Conservation (phyloP, 2,888 invertebrate genomes). For the Arge pagana region DNA sequence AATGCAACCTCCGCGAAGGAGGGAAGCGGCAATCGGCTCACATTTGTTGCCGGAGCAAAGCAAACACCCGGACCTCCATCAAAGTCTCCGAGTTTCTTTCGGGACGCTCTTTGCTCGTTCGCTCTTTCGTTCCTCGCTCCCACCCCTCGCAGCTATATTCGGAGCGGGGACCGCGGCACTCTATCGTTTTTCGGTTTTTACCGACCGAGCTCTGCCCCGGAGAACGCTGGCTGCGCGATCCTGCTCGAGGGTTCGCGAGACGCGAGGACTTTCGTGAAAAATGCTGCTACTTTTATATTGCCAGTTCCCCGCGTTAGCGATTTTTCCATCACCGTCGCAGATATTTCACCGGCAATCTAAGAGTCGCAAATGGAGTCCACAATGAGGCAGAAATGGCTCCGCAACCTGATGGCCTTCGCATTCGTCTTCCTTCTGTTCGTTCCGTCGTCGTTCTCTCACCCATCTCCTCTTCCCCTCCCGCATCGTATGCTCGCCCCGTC, state of each 20-base stretch:
- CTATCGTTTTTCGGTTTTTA: constrained; percentile 54
- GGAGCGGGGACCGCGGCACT: constrained; percentile 33
- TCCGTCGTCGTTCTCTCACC: constrained; percentile 23
- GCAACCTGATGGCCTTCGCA: constrained; percentile 50
- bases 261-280: constrained; percentile 43
- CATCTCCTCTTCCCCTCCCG: constrained; percentile 32
- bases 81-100: constrained; percentile 54
- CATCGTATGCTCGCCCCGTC: constrained; percentile 30
- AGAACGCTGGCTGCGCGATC: constrained; percentile 6
- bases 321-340: constrained; percentile 56
- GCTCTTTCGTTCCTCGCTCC: too few relatives aligned
- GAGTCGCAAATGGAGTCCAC: constrained; percentile 58
- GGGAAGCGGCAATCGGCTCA: constrained; percentile 39
- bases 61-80: constrained; percentile 49
- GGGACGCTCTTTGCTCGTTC: constrained; percentile 36
- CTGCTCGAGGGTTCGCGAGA: constrained; percentile 21
- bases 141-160: constrained; percentile 39
- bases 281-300: constrained; percentile 56
- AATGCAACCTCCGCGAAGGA: constrained; percentile 17
- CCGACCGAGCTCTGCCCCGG: constrained; percentile 27
- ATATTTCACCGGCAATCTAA: constrained; percentile 58
- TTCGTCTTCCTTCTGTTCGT: constrained; percentile 44
- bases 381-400: constrained; percentile 57
- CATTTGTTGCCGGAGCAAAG: constrained; percentile 48
- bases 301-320: constrained; percentile 54